Base-by-base conservation (phyloP, 2,888 invertebrate species). In the Incurvaria masculella region DNA sequence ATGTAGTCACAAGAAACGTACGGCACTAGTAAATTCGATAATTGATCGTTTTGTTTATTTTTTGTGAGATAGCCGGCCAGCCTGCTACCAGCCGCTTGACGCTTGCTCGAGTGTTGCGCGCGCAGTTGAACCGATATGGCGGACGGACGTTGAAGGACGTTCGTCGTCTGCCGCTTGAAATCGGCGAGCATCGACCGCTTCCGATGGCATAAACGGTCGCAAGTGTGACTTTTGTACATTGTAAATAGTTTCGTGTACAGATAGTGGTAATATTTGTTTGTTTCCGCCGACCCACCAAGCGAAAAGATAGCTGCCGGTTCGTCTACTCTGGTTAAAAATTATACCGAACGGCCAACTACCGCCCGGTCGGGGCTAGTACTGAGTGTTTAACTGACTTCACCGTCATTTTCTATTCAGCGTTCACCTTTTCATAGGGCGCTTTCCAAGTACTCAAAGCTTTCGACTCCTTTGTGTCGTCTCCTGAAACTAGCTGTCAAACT, bases 241-340 rank as follows among this genome's bases (percentile, higher is more conserved):
- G 84, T 85, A 85, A 82, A 84, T 85, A 84, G 84, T 82, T 79
- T 73, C 70, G 80, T 85, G 85, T 85, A 84, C 81, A 85, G 84
- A 83, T 84, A 84, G 84, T 84, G 80, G 76, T 83, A 83, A 83
- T 83, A 83, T 83, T 83, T 83, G 76, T 79, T 81, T n/a, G 33
- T 33, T 33, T 33, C 23, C 14, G 33, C 14, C 33, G 33, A 3
- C n/a, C 14, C 33, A 14, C 33, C 33, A n/a, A 33, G 33, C 33
- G 8, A 33, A 11, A 23, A 33, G 33, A 4, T 4, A n/a, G 11
- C 33, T 4, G 6, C 33, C 33, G 33, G 33, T 33, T n/a, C 33
- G 11, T 33, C 3, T 33, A 14, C 8, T 33, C 6, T n/a, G 11
- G 33, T 33, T 3, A 14, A 33, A 14, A 23, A 33, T 33, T 14